phyloP scores from a whole-genome alignment of 2,113 vertebrate species.

The Pungitius pungitius region DNA sequence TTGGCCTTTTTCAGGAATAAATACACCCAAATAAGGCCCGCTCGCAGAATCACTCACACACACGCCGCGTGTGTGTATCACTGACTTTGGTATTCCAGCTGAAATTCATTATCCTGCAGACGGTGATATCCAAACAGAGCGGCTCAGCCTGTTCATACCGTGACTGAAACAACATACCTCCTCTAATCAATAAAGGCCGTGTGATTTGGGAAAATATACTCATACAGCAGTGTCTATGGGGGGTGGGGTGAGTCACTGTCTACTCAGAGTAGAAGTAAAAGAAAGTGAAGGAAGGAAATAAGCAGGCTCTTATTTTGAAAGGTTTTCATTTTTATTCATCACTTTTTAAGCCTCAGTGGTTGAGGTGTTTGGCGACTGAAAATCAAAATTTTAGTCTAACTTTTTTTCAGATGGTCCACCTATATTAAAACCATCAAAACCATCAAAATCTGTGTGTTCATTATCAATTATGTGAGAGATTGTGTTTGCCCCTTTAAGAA shows the following conservation, averaged over 20 bases:
- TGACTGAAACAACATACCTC: constrained; percentile 54
- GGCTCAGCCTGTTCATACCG: constrained; percentile 41
- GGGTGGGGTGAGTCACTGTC: neutral
- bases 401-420: too few species aligned
- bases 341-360: neutral
- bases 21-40: constrained; percentile 76
- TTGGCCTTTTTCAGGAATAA: constrained; percentile 63
- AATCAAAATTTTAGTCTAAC: too few species aligned
- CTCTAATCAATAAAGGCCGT: constrained; percentile 50
- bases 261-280: neutral
- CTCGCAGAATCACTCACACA: constrained; percentile 33
- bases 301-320: too few species aligned
- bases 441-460: too few species aligned
- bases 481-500: too few species aligned
- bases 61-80: constrained; percentile 36
- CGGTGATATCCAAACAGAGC: constrained; percentile 47
- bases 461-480: too few species aligned
- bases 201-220: constrained; percentile 41
- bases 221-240: neutral
- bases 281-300: neutral
- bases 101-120: constrained; percentile 63
- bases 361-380: too few species aligned
- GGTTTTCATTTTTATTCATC: neutral
- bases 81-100: constrained; percentile 60
- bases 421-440: too few species aligned